Conservation (phyloP, 2,113 vertebrate species). For the Laterallus jamaicensis region DNA sequence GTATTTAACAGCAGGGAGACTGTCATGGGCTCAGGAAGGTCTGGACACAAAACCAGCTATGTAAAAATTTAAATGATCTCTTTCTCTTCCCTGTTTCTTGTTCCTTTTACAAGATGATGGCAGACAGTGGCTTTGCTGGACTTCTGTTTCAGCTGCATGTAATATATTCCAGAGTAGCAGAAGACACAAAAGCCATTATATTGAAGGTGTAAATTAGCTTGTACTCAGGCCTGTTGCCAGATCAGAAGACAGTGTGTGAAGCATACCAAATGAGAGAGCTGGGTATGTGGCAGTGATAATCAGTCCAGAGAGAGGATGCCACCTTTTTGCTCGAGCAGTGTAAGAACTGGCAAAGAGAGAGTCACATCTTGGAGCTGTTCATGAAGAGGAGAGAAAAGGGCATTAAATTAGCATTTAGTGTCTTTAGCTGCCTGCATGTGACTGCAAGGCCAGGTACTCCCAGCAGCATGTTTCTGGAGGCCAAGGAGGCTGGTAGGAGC, state of each 20-base stretch:
- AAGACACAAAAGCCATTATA: constrained; percentile 9
- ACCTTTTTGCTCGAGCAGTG: not conserved
- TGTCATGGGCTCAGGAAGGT: not conserved
- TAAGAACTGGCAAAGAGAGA: not conserved
- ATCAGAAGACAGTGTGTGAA: not conserved
- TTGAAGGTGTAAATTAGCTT: constrained; percentile 39
- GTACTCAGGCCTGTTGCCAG: constrained; percentile 5
- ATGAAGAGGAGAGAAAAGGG: not conserved
- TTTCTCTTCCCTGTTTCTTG: not conserved
- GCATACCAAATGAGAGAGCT: not conserved
- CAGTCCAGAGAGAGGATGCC: not conserved
- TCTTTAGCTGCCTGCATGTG: not conserved
- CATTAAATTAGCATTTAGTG: not conserved
- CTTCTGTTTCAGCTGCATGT: constrained; percentile 10
- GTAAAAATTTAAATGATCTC: not conserved
- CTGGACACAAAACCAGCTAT: not conserved
- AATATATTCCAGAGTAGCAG: not conserved
- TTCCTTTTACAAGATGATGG: constrained; percentile 8
- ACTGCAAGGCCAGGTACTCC: not conserved
- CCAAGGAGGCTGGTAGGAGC: not conserved
- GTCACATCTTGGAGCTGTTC: not conserved
- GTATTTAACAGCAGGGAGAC: not conserved
- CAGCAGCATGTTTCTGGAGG: not conserved
- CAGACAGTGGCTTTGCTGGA: not conserved
- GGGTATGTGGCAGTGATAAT: not conserved